These are phyloP conservation scores for Hypselothyrea guttata DNA, from an alignment of 2,888 invertebrate species.

Conservation along the genomic window DNA sequence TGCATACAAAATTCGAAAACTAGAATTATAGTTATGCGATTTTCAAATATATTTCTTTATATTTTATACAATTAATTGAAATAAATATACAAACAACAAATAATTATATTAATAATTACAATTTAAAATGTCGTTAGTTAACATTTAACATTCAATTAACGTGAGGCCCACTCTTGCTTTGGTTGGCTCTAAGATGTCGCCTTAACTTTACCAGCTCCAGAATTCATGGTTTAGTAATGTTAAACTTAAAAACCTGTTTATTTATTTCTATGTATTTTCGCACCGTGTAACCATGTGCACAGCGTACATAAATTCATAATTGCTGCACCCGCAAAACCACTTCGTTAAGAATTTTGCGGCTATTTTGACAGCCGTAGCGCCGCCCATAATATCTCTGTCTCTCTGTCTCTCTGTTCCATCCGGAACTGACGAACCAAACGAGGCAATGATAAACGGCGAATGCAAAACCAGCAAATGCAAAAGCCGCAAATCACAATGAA, in stretches of 20 bases:
- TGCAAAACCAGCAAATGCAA: constrained; percentile 34
- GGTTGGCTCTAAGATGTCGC: too few relatives aligned
- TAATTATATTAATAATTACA: too few relatives aligned
- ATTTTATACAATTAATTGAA: not conserved
- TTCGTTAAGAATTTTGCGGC: constrained; percentile 72
- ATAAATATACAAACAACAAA: not conserved
- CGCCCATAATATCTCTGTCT: not conserved
- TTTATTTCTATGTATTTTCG: constrained; percentile 3
- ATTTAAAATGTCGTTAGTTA: too few relatives aligned
- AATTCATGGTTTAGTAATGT: too few relatives aligned
- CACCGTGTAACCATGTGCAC: constrained; percentile 4
- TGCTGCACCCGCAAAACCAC: constrained; percentile 71
- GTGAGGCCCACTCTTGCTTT: too few relatives aligned
- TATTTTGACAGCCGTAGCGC: constrained; percentile 42
- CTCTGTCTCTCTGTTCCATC: not conserved
- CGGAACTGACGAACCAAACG: constrained; percentile 6
- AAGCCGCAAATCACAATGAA: constrained; percentile 72
- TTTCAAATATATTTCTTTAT: not conserved
- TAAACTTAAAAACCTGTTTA: not conserved
- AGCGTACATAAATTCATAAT: constrained; percentile 70
- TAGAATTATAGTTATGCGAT: too few relatives aligned
- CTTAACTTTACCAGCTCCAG: too few relatives aligned
- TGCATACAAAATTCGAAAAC: too few relatives aligned
- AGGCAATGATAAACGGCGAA: constrained; percentile 13
- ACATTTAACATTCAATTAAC: not conserved